Percentiles rank a stretch among this genome's conserved stretches.
Conservation (phyloP, 2,797 vertebrate genomes). For the Cephalopachus bancanus region DNA sequence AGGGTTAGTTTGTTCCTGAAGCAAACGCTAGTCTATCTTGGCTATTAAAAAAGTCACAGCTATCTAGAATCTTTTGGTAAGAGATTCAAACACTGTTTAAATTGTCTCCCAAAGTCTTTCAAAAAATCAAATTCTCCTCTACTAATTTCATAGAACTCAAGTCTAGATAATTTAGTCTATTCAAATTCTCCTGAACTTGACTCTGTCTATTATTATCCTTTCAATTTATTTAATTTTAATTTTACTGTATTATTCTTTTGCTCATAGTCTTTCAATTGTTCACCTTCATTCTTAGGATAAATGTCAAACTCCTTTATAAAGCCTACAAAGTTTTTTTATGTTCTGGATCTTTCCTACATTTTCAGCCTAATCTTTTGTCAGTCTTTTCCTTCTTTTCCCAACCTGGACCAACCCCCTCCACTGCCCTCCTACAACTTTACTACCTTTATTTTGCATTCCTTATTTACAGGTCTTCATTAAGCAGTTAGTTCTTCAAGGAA, state of each 20-base stretch:
- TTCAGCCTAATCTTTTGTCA: background rate
- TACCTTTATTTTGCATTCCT: background rate
- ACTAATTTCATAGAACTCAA: conserved; percentile 14
- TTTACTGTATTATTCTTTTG: background rate
- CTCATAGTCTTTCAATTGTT: background rate
- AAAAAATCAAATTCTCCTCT: background rate
- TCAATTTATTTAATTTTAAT: conserved; percentile 5
- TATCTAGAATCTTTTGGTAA: background rate
- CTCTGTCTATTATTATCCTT: background rate
- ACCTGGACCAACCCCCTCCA: background rate
- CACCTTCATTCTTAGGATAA: background rate
- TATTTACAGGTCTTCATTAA: background rate
- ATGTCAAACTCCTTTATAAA: background rate
- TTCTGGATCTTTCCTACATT: background rate
- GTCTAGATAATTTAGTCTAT: background rate
- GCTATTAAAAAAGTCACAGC: background rate
- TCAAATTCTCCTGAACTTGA: background rate
- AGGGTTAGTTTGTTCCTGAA: background rate
- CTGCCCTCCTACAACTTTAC: background rate
- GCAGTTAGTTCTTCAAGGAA: background rate
- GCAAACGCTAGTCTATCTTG: background rate
- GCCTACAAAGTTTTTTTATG: background rate
- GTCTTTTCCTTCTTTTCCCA: background rate
- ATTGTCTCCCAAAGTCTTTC: conserved; percentile 16
- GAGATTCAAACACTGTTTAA: background rate